phyloP scores from a whole-genome alignment of 2,113 vertebrate species.

The Rissa tridactyla region DNA sequence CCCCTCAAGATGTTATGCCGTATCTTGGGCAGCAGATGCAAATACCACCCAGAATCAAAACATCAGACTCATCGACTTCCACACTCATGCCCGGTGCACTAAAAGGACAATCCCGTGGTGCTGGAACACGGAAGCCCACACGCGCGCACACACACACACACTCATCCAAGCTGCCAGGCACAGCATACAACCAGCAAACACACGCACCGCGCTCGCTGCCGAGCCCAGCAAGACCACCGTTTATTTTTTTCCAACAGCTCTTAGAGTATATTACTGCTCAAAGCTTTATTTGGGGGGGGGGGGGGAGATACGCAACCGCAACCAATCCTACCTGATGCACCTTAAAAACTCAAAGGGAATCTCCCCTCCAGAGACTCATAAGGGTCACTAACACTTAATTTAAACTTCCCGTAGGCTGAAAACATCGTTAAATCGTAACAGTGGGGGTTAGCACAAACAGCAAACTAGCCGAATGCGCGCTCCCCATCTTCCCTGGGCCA shows the following conservation, averaged over 20 bases:
- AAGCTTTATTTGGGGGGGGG: not conserved
- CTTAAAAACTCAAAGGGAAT: not conserved
- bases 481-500: not conserved
- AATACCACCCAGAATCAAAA: not conserved
- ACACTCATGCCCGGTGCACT: not conserved
- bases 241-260: not conserved
- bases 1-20: not conserved
- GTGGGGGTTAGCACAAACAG: not conserved
- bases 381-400: not conserved
- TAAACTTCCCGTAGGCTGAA: not conserved
- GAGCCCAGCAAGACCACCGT: not conserved
- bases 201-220: not conserved
- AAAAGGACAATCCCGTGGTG: slow-evolving; percentile 40
- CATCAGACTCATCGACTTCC: slow-evolving; percentile 12
- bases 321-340: not conserved
- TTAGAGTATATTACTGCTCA: not conserved
- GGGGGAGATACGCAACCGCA: not conserved
- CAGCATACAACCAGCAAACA: not conserved
- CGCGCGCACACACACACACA: not conserved
- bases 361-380: not conserved
- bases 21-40: not conserved
- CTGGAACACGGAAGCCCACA: slow-evolving; percentile 30
- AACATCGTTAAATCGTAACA: not conserved
- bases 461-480: not conserved
- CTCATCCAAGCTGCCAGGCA: slow-evolving; percentile 42